Percentiles rank a stretch among this genome's conserved stretches.
Evolutionary conservation across 2,888 invertebrate genomes (phyloP).

Genomic region (Nowickia ferox): DNA sequence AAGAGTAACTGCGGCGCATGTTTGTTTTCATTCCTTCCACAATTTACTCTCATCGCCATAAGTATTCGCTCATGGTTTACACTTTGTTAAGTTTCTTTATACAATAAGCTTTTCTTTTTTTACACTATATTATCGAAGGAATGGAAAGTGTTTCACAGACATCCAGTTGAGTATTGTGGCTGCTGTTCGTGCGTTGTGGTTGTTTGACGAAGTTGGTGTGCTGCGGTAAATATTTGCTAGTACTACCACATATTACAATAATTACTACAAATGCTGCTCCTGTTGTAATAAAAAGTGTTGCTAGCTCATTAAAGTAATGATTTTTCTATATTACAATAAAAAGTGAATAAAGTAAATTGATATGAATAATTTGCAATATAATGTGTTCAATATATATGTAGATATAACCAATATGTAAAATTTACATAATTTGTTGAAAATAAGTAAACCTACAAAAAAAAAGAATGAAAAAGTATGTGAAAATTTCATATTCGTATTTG

Average conservation of each 20-base stretch:
- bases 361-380: slow-evolving; percentile 23
- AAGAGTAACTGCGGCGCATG: slow-evolving; percentile 48
- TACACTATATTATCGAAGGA: slow-evolving; percentile 25
- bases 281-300: slow-evolving; percentile 72
- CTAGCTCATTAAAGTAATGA: slow-evolving; percentile 70
- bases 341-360: slow-evolving; percentile 43
- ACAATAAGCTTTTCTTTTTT: slow-evolving; percentile 51
- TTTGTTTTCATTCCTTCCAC: not conserved
- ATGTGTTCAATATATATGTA: slow-evolving; percentile 28
- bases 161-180: slow-evolving; percentile 75
- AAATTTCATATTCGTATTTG: slow-evolving; percentile 44
- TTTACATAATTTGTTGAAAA: slow-evolving; percentile 10
- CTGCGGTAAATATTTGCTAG: slow-evolving; percentile 72
- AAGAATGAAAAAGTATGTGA: slow-evolving; percentile 32
- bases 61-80: slow-evolving; percentile 10
- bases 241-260: slow-evolving; percentile 74
- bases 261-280: slow-evolving; percentile 66
- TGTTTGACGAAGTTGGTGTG: slow-evolving; percentile 72
- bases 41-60: slow-evolving; percentile 40
- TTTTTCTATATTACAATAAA: slow-evolving; percentile 62
- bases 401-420: not conserved
- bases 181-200: slow-evolving; percentile 76
- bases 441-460: slow-evolving; percentile 15
- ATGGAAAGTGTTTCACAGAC: slow-evolving; percentile 64
- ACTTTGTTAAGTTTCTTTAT: slow-evolving; percentile 22